Base-by-base conservation (phyloP, 64 coral and sea anemone genomes). In the Platygyra sinensis region DNA sequence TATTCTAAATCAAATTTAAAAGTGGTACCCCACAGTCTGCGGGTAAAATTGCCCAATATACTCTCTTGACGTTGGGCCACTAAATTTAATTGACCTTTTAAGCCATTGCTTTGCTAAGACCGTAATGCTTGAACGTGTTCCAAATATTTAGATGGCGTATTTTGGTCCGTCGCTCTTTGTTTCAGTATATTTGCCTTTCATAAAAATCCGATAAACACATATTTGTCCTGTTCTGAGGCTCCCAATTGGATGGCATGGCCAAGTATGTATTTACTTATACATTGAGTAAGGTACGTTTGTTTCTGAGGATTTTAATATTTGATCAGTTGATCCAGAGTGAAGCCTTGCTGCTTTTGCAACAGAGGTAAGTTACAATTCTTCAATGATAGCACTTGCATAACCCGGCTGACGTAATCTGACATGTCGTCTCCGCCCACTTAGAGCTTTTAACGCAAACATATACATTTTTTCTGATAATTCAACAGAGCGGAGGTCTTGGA, bases 181-280 rank as follows among this genome's bases (percentile, higher is more conserved):
- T 80, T 55, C 10, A 69, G 25, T 83, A 64, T 83, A 83, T 83
- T 65, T 83, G 59, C 62, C 60, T 64, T 42, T 67, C 63, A 36
- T 14, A 67, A 83, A 42, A n/a, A 79, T 22, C 76, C 50, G 76
- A 79, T 79, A 79, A 79, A 79, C 11, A 20, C 25, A 20, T 79
- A 83, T 32, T 22, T 81, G 50, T 83, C 16, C 10, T 20, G 55
- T 57, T 29, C 11, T 5, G 28, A 55, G 46, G 49, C 49, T 13
- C 15, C 14, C 51, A 39, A 42, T 0, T 79, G 33, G 20, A 18
- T 51, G 29, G 20, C 8, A 7, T 60, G 50, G 9, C 11, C 22
- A 60, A 69, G 5, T 27, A 11, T 10, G 22, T 27, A 8, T 11
- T 69, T 27, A 25, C 65, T 24, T 69, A 69, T 9, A 69, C 65